phyloP scores from a whole-genome alignment of 2,888 invertebrate genomes.

The Halictus ligatus region DNA sequence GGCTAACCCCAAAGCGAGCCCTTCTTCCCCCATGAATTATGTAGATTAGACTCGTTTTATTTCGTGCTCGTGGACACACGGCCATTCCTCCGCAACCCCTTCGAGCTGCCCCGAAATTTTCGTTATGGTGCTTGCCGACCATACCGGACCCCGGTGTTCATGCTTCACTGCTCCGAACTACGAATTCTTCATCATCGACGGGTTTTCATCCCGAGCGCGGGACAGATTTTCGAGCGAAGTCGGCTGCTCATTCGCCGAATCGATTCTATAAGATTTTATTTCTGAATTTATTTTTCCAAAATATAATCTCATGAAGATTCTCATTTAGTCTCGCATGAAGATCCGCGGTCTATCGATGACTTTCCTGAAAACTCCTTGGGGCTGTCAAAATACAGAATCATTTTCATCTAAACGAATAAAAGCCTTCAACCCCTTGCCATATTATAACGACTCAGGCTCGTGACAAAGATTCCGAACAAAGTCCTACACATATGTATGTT shows the following conservation, averaged over 20 bases:
- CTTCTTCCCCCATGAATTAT: conserved; percentile 76
- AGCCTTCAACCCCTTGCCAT: no score
- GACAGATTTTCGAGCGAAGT: not conserved
- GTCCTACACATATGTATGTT: no score
- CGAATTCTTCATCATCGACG: not conserved
- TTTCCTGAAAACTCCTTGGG: no score
- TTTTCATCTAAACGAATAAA: no score
- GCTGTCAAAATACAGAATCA: no score
- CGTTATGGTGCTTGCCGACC: conserved; percentile 56
- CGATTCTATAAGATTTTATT: not conserved
- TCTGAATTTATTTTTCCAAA: no score
- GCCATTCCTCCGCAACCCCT: conserved; percentile 62
- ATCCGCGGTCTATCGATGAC: no score
- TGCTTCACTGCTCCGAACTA: conserved; percentile 21
- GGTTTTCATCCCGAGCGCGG: no score
- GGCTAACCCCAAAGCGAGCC: conserved; percentile 64
- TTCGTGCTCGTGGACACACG: conserved; percentile 53
- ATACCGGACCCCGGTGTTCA: not conserved
- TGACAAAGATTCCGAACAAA: no score
- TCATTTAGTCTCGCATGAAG: no score
- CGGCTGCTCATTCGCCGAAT: not conserved
- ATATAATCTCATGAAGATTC: no score
- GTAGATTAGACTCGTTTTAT: conserved; percentile 69
- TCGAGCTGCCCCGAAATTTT: conserved; percentile 61
- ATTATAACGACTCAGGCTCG: no score